phyloP scores from a whole-genome alignment of 2,113 vertebrate genomes.

The Mirza zaza region DNA sequence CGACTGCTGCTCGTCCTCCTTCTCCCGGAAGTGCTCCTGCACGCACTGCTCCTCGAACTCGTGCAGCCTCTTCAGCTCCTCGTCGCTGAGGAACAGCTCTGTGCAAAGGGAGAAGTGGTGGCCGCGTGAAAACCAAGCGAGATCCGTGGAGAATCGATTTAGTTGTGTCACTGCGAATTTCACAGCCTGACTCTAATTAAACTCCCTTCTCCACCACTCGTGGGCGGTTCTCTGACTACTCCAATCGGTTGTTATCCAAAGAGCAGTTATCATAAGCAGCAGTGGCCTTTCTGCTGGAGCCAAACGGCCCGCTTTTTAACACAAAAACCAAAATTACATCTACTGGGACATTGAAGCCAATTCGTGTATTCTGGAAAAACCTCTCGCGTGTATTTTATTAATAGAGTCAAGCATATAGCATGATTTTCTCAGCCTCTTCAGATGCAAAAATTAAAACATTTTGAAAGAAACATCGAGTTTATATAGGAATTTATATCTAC shows the following conservation, averaged over 20 bases:
- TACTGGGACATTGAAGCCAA: background rate
- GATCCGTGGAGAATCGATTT: accelerated
- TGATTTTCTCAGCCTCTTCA: background rate
- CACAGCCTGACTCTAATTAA: background rate
- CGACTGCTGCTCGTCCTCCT: slow-evolving; percentile 94
- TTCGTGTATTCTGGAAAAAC: background rate
- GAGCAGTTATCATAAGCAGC: background rate
- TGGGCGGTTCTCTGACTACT: background rate
- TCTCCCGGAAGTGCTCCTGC: slow-evolving; percentile 96
- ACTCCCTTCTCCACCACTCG: background rate
- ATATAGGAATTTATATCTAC: background rate
- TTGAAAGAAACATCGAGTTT: background rate
- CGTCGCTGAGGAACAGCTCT: slow-evolving; percentile 95
- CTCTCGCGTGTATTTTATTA: background rate
- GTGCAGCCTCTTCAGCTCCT: slow-evolving; percentile 94
- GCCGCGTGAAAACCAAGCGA: background rate
- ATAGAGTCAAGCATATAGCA: background rate
- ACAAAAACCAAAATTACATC: background rate
- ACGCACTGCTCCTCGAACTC: slow-evolving; percentile 98
- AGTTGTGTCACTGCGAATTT: background rate
- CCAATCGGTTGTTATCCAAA: too few relatives aligned
- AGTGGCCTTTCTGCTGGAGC: background rate
- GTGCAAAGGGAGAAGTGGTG: slow-evolving; percentile 6
- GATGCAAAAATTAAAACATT: background rate
- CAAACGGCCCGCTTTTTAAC: background rate